phyloP scores from a whole-genome alignment of 2,888 invertebrate species.

The Dicroscelio sp. region DNA sequence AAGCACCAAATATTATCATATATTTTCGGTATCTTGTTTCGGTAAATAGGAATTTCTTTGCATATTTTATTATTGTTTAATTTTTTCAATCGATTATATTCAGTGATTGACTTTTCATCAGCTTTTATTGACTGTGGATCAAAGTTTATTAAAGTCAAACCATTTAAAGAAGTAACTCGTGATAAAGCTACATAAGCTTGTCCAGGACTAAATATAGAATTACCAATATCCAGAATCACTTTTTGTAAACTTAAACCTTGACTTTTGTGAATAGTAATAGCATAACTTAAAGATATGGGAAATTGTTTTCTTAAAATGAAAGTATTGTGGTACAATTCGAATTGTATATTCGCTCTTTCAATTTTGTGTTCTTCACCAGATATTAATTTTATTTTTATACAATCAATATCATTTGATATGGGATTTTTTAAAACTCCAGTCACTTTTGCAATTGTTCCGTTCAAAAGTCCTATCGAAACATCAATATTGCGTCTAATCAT shows the following conservation, averaged over 20 bases:
- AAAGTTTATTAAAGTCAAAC: background rate
- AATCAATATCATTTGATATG: constrained; percentile 60
- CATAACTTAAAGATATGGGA: constrained; percentile 82
- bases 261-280: constrained; percentile 84
- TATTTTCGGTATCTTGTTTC: background rate
- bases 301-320: constrained; percentile 78
- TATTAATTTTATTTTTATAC: constrained; percentile 70
- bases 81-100: background rate
- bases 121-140: constrained; percentile 68
- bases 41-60: background rate
- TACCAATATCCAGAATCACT: background rate
- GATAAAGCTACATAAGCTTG: constrained; percentile 2
- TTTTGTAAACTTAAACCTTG: no score
- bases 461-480: background rate
- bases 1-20: no score
- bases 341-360: constrained; percentile 78
- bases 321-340: background rate
- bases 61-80: background rate
- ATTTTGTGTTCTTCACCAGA: constrained; percentile 71
- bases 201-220: background rate
- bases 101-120: background rate
- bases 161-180: background rate
- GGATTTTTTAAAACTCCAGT: background rate
- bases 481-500: constrained; percentile 86
- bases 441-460: background rate